phyloP scores from a whole-genome alignment of 1,140 invertebrate species.

The Pseudomyrmex dendroicus region DNA sequence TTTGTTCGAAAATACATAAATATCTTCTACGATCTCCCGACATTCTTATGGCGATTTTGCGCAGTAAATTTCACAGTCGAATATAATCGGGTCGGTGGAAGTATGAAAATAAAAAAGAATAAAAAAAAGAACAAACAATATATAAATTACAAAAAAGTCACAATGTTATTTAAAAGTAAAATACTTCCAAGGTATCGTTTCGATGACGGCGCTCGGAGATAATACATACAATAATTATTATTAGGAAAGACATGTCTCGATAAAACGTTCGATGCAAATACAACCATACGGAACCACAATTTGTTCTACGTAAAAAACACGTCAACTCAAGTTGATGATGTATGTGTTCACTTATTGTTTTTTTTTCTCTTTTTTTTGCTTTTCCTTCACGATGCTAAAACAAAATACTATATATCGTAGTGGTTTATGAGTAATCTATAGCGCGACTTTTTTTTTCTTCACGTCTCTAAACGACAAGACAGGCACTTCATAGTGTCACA shows the following conservation, averaged over 20 bases:
- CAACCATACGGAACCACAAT: constrained; percentile 70
- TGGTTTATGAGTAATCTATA: constrained; percentile 78
- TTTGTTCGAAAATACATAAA: constrained; percentile 1
- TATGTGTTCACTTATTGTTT: constrained; percentile 26
- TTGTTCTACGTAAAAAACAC: constrained; percentile 64
- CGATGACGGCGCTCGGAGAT: constrained; percentile 64
- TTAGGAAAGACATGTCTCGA: constrained; percentile 77
- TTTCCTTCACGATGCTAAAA: constrained; percentile 41
- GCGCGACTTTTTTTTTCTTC: constrained; percentile 75
- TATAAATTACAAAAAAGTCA: constrained; percentile 25
- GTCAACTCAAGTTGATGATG: constrained; percentile 64
- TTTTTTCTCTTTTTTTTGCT: constrained; percentile 18
- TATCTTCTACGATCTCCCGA: not conserved
- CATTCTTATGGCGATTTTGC: constrained; percentile 2
- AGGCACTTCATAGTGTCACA: constrained; percentile 85
- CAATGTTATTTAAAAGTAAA: constrained; percentile 59
- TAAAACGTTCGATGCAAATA: constrained; percentile 71
- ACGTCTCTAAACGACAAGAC: constrained; percentile 83
- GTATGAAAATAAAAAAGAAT: constrained; percentile 51
- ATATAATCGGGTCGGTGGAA: not conserved
- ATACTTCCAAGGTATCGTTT: constrained; percentile 64
- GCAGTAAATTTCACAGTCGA: constrained; percentile 9
- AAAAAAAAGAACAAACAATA: constrained; percentile 44
- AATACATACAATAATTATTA: constrained; percentile 67
- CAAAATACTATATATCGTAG: constrained; percentile 67